Conservation (phyloP, 2,888 invertebrate species). For the Andrena marginata region DNA sequence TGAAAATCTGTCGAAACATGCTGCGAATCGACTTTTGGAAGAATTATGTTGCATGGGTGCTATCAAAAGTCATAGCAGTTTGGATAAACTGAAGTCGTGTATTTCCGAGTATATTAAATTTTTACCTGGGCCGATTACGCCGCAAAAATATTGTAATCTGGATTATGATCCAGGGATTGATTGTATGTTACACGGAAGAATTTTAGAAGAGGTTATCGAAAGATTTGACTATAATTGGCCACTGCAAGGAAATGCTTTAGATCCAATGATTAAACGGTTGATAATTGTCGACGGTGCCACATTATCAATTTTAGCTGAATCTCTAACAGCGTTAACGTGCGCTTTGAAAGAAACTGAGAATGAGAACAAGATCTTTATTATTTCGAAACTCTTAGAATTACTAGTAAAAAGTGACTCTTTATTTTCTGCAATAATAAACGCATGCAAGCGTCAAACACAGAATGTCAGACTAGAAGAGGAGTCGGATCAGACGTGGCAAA, state of each 20-base stretch:
- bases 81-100: slow-evolving; percentile 74
- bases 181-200: slow-evolving; percentile 85
- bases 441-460: slow-evolving; percentile 70
- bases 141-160: slow-evolving; percentile 88
- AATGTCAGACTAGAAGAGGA: slow-evolving; percentile 71
- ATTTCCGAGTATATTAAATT: slow-evolving; percentile 72
- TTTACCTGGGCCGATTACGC: slow-evolving; percentile 88
- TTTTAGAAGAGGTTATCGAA: slow-evolving; percentile 86
- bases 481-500: slow-evolving; percentile 84
- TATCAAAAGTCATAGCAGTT: slow-evolving; percentile 83
- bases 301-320: slow-evolving; percentile 83
- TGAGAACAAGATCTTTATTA: slow-evolving; percentile 79
- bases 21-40: slow-evolving; percentile 81
- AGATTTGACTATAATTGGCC: slow-evolving; percentile 88
- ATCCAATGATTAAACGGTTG: slow-evolving; percentile 84
- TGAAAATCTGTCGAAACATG: slow-evolving; percentile 69
- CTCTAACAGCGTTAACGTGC: slow-evolving; percentile 85
- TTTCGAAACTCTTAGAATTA: slow-evolving; percentile 85
- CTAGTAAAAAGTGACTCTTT: slow-evolving; percentile 87
- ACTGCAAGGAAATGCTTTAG: slow-evolving; percentile 80
- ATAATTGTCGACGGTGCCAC: slow-evolving; percentile 87
- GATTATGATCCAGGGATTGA: slow-evolving; percentile 86
- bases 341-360: slow-evolving; percentile 85
- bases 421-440: slow-evolving; percentile 86
- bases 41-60: slow-evolving; percentile 79